Conservation (phyloP, 2,113 vertebrate species). For the Myiopsitta monachus region DNA sequence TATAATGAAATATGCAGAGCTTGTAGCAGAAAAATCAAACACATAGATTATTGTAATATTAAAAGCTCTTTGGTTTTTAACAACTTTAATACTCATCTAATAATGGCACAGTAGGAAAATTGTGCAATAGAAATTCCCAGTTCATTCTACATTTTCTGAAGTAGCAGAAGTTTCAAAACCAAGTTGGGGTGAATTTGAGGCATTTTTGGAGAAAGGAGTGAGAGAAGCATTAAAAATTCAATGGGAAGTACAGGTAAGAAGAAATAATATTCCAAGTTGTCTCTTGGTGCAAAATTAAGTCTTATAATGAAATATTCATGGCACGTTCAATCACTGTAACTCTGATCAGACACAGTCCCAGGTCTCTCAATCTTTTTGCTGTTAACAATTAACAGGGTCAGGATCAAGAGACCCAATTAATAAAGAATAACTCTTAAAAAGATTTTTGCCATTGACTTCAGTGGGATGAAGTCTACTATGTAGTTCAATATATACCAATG, state of each 20-base stretch:
- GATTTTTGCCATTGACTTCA: background rate
- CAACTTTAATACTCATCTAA: background rate
- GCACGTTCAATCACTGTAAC: constrained; percentile 15
- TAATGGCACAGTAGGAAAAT: background rate
- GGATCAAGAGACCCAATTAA: constrained; percentile 38
- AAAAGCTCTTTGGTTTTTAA: background rate
- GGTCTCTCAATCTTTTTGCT: constrained; percentile 12
- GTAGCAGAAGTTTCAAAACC: background rate
- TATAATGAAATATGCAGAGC: background rate
- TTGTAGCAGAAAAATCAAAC: background rate
- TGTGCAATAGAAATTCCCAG: background rate
- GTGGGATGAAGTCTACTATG: background rate
- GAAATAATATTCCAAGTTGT: constrained; percentile 13
- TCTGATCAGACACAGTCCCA: constrained; percentile 7
- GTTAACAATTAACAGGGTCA: constrained; percentile 56
- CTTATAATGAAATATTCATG: constrained; percentile 48
- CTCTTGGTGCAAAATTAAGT: constrained; percentile 12
- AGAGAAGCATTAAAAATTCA: background rate
- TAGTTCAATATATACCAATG: background rate
- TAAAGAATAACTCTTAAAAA: background rate
- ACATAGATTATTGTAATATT: background rate
- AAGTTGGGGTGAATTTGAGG: background rate
- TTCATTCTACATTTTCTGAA: background rate
- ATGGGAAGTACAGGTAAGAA: background rate
- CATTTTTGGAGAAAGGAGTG: background rate